Base-by-base conservation (phyloP, 2,888 invertebrate species). In the Meliscaeva auricollis region DNA sequence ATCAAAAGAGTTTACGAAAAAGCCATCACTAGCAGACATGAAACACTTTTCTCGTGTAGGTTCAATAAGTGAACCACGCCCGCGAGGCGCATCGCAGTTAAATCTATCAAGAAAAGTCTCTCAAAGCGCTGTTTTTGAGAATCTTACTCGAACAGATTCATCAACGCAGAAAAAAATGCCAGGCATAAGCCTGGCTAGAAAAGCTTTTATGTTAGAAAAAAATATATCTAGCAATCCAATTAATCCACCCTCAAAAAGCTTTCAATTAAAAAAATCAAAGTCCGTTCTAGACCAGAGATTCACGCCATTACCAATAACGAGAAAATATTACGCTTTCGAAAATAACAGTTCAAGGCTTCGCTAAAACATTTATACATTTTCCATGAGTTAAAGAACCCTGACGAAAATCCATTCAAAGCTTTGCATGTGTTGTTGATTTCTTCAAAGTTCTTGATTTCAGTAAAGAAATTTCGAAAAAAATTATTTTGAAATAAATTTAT, bases 171-270 rank as follows among this genome's bases (percentile, higher is more conserved):
- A 7, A 1, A 7, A 30, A 0, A 41, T 30, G n/a, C 15, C 32
- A 4, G 41, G 6, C n/a, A 52, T 4, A 17, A 69, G 20, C 1
- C 9, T 52, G 2, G 17, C 38, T 5, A 69, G 17, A 2, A 62
- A 22, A 15, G 69, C 69, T 4, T 9, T 26, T 3, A 48, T 70
- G n/a, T 46, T 69, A 22, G 62, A 74, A 46, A 69, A 17, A 54
- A 81, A 70, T 17, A 20, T 81, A n/a, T 69, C 69, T 0, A 69
- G 32, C 13, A 75, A 70, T 70, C 52, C 69, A 0, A 75, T 80
- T 48, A 15, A 60, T 11, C 7, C 5, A 15, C 22, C 30, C 0
- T 13, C 64, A 11, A 48, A 11, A 0, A 64, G 13, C 5, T 17
- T 11, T 32, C 6, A 2, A 32, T 15, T 64, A n/a, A 26, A 22